These are phyloP conservation scores for Brachynemurus nebulosus DNA, from an alignment of 2,888 invertebrate species.

Conservation along the genomic window DNA sequence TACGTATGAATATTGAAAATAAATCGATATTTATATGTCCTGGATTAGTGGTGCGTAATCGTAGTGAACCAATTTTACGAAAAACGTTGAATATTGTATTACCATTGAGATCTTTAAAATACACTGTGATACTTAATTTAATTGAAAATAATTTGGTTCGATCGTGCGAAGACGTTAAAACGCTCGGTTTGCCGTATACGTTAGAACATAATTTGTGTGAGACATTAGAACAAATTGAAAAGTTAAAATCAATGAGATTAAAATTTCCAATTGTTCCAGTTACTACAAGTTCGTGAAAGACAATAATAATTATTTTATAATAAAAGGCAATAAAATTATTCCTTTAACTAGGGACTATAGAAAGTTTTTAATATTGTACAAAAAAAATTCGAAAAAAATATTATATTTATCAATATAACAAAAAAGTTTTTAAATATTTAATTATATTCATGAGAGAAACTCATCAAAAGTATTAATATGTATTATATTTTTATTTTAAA, in stretches of 20 bases:
- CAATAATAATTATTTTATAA: too few species aligned
- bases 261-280: too few species aligned
- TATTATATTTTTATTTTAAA: too few species aligned
- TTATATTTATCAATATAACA: too few species aligned
- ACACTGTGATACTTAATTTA: constrained; percentile 5
- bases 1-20: constrained; percentile 45
- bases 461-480: too few species aligned
- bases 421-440: too few species aligned
- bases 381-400: too few species aligned
- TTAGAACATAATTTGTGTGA: background rate
- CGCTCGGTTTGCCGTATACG: constrained; percentile 3
- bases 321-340: too few species aligned
- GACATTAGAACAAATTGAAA: background rate
- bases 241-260: background rate
- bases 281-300: too few species aligned
- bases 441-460: too few species aligned
- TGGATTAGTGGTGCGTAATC: background rate
- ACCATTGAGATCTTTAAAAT: constrained; percentile 5
- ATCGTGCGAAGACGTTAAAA: background rate
- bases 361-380: too few species aligned
- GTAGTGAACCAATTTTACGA: background rate
- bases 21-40: constrained; percentile 2
- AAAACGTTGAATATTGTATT: constrained; percentile 2
- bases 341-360: too few species aligned
- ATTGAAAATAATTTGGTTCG: constrained; percentile 5